phyloP scores from a whole-genome alignment of 2,113 vertebrate genomes.

The Antechinus flavipes region DNA sequence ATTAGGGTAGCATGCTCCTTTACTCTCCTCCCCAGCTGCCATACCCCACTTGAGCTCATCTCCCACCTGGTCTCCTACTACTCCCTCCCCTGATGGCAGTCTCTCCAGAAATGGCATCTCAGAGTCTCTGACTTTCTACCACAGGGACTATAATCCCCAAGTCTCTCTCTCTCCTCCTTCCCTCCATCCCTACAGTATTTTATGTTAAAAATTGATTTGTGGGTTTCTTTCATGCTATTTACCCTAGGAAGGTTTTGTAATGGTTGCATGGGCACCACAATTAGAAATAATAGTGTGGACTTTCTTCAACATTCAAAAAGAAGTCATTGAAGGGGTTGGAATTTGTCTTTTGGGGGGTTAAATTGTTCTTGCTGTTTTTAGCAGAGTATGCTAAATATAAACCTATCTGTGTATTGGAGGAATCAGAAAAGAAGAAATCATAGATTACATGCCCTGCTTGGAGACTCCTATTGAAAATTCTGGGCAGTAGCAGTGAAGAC shows the following conservation, averaged over 20 bases:
- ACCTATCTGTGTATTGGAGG: neutral
- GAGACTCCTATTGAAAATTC: neutral
- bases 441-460: neutral
- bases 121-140: neutral
- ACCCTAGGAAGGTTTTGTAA: neutral
- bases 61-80: neutral
- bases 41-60: neutral
- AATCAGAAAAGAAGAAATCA: neutral
- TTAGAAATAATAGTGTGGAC: neutral
- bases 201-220: neutral
- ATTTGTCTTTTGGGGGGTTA: neutral
- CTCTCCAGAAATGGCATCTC: neutral
- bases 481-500: neutral
- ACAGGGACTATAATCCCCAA: neutral
- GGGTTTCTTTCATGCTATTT: neutral
- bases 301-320: neutral
- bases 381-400: neutral
- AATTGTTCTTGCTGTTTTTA: neutral
- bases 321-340: neutral
- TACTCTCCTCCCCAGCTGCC: neutral
- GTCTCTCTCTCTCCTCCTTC: neutral
- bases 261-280: neutral
- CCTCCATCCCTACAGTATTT: neutral
- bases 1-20: neutral
- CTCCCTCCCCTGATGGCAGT: neutral